Conservation (phyloP, 2,797 vertebrate genomes). For the Rhinophrynus dorsalis region DNA sequence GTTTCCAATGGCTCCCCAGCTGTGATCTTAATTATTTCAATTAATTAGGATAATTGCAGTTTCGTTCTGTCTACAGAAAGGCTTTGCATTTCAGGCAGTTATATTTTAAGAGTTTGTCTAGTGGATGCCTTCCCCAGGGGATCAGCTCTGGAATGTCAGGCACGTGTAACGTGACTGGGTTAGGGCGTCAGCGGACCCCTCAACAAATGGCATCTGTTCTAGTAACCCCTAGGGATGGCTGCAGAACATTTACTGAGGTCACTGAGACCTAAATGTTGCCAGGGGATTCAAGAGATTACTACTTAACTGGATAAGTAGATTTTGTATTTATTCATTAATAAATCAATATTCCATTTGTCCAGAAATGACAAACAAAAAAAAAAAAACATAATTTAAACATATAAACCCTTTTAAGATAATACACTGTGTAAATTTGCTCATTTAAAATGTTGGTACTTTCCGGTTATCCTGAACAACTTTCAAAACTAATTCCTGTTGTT, state of each 20-base stretch:
- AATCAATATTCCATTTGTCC: too few species aligned
- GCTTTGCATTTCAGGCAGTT: constrained; percentile 9
- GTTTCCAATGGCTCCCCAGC: constrained; percentile 41
- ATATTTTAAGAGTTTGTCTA: constrained; percentile 38
- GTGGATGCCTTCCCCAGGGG: constrained; percentile 22
- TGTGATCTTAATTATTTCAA: constrained; percentile 47
- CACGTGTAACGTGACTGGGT: constrained; percentile 16
- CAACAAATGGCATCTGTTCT: constrained; percentile 16
- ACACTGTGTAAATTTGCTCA: too few species aligned
- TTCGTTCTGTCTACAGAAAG: neutral
- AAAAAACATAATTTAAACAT: too few species aligned
- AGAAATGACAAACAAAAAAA: too few species aligned
- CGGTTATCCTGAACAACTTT: too few species aligned
- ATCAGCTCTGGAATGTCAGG: constrained; percentile 24
- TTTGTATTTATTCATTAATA: too few species aligned
- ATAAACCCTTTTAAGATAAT: too few species aligned
- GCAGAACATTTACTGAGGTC: neutral
- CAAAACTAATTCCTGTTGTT: too few species aligned
- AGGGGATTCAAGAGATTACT: neutral
- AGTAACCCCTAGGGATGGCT: neutral
- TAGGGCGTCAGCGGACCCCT: neutral
- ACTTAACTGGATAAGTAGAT: neutral
- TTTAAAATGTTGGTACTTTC: too few species aligned
- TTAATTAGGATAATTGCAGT: constrained; percentile 50
- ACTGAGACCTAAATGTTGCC: neutral